A percentile compares a stretch with the other conserved stretches of the same genome.
Evolutionary conservation across 2,113 vertebrate species (phyloP).

Genomic region (Eudorcas thomsonii): DNA sequence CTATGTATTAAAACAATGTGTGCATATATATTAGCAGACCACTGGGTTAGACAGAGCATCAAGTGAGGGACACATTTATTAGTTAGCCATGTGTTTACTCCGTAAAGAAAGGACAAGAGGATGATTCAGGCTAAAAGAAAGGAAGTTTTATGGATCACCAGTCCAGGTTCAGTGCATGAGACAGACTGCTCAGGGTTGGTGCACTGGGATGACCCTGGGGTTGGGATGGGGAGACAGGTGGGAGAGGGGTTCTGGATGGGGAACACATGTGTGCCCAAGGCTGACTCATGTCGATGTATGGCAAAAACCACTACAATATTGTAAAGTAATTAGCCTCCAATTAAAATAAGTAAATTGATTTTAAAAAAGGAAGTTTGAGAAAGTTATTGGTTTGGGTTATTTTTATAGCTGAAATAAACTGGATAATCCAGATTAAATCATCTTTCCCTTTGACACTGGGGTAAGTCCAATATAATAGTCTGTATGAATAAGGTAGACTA

Average conservation of each 20-base stretch:
- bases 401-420: slow-evolving; percentile 17
- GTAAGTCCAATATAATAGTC: background rate
- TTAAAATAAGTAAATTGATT: background rate
- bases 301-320: background rate
- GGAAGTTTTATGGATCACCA: background rate
- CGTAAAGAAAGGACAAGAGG: background rate
- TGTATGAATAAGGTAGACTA: background rate
- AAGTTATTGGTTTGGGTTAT: background rate
- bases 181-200: background rate
- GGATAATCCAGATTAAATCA: background rate
- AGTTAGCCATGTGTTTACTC: background rate
- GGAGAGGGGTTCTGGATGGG: background rate
- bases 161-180: background rate
- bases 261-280: rapidly evolving
- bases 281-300: background rate
- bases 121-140: background rate
- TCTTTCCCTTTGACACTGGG: background rate
- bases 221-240: background rate
- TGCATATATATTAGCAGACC: background rate
- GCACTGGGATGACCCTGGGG: background rate
- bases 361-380: background rate
- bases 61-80: background rate
- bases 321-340: background rate
- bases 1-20: background rate
- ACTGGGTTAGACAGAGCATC: background rate